Conservation (phyloP, 92 coral and sea anemone species). For the Pocillopora meandrina region DNA sequence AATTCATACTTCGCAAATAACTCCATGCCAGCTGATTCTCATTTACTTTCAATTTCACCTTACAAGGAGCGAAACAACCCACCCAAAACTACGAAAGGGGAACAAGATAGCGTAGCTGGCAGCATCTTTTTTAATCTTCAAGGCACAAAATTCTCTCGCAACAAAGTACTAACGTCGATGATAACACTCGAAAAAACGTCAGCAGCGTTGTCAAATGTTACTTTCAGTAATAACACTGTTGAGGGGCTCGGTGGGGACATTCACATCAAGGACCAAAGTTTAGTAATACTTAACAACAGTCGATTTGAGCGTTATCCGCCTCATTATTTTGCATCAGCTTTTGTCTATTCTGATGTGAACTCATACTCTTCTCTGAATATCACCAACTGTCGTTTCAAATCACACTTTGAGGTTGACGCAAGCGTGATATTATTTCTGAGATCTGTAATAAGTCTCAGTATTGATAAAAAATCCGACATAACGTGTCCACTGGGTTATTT, state of each 20-base stretch:
- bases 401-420: background rate
- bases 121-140: background rate
- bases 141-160: background rate
- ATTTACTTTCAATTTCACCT: background rate
- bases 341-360: background rate
- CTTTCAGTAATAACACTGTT: background rate
- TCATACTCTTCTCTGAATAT: background rate
- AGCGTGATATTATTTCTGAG: background rate
- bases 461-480: background rate
- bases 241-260: constrained; percentile 10
- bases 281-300: background rate
- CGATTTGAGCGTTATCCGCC: background rate
- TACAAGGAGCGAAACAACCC: background rate
- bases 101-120: background rate
- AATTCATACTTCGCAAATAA: background rate
- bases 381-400: background rate
- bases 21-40: too few species aligned
- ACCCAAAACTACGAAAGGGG: background rate
- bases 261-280: background rate
- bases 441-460: background rate
- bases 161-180: background rate
- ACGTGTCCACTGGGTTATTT: background rate
- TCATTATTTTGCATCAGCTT: background rate
- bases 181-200: background rate
- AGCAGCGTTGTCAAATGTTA: background rate